phyloP scores from a whole-genome alignment of 2,888 invertebrate species.

The Helicoverpa assulta region DNA sequence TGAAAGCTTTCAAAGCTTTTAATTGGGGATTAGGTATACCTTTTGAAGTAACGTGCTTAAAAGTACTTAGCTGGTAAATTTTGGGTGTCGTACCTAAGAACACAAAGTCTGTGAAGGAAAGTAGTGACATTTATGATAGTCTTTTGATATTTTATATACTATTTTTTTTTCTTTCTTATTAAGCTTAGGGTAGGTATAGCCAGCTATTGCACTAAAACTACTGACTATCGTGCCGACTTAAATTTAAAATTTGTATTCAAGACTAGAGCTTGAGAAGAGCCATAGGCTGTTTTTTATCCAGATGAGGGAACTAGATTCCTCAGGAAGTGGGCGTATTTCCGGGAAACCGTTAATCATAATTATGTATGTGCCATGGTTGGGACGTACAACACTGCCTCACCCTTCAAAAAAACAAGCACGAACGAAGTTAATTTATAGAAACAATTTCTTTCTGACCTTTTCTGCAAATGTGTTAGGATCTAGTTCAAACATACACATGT shows the following conservation, averaged over 20 bases:
- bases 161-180: no score
- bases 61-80: neutral
- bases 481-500: constrained; percentile 6
- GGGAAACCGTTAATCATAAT: neutral
- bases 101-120: neutral
- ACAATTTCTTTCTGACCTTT: neutral
- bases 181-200: no score
- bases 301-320: no score
- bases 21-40: constrained; percentile 1
- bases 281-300: no score
- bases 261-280: no score
- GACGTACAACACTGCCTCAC: no score
- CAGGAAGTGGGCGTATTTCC: no score
- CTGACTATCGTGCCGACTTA: no score
- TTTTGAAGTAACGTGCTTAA: constrained; percentile 6
- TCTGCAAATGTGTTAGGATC: constrained; percentile 3
- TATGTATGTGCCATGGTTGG: no score
- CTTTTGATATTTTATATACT: no score
- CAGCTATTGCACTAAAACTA: no score
- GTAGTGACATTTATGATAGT: neutral
- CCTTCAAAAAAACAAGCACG: neutral
- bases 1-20: constrained; percentile 1
- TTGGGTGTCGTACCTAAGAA: neutral
- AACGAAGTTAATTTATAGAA: neutral
- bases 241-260: neutral